Conservation (phyloP, 2,888 invertebrate species). For the Palloptera scutellata region DNA sequence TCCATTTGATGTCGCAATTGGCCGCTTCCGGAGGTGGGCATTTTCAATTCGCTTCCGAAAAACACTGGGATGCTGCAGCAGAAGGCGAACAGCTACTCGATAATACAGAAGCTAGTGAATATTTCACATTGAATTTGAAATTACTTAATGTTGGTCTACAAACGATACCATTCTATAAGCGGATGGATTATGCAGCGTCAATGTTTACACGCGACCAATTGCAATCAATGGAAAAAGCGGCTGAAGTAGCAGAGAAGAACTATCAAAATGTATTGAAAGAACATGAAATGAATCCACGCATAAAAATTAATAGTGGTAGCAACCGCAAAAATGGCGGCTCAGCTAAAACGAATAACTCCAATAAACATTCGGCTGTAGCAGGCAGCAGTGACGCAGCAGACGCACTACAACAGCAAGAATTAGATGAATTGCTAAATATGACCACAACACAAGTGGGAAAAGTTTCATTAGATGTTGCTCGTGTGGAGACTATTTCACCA, state of each 20-base stretch:
- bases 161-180: slow-evolving; percentile 66
- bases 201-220: slow-evolving; percentile 63
- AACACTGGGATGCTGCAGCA: slow-evolving; percentile 58
- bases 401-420: slow-evolving; percentile 47
- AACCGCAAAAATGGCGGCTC: slow-evolving; percentile 37
- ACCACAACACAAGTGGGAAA: slow-evolving; percentile 45
- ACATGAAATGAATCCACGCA: slow-evolving; percentile 43
- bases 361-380: slow-evolving; percentile 13
- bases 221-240: slow-evolving; percentile 51
- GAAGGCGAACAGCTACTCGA: slow-evolving; percentile 54
- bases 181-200: slow-evolving; percentile 58
- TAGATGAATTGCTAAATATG: slow-evolving; percentile 57
- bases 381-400: slow-evolving; percentile 1
- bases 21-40: slow-evolving; percentile 60
- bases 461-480: background rate
- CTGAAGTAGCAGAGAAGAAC: slow-evolving; percentile 53
- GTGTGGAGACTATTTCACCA: slow-evolving; percentile 22
- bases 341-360: slow-evolving; percentile 35
- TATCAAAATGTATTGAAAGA: slow-evolving; percentile 54
- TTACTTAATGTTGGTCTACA: slow-evolving; percentile 62
- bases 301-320: slow-evolving; percentile 38
- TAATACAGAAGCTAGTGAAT: slow-evolving; percentile 56
- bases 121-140: slow-evolving; percentile 64
- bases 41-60: slow-evolving; percentile 65
- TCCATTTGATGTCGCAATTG: slow-evolving; percentile 59